phyloP scores from a whole-genome alignment of 2,888 invertebrate species.

The Drosophila mayaguana region DNA sequence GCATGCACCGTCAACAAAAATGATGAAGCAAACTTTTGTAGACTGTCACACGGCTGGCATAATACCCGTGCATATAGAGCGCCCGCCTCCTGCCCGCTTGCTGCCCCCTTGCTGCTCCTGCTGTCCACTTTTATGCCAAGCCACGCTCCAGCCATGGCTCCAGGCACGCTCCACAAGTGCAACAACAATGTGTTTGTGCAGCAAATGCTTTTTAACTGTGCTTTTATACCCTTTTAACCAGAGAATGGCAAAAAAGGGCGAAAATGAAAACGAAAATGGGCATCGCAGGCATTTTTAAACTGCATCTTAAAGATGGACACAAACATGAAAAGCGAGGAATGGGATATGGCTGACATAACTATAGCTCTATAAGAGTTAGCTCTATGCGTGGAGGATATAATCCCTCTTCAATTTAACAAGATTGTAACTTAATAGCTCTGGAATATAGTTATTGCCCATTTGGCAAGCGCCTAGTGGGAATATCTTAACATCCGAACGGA shows the following conservation, averaged over 20 bases:
- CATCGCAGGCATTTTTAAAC: neutral
- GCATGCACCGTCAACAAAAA: conserved; percentile 48
- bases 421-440: neutral
- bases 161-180: neutral
- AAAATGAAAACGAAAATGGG: neutral
- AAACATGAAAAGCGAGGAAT: neutral
- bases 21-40: conserved; percentile 38
- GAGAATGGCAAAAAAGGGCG: neutral
- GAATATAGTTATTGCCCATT: neutral
- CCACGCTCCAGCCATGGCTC: neutral
- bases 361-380: neutral
- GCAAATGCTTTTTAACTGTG: conserved; percentile 15
- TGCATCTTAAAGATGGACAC: neutral
- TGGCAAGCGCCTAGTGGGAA: neutral
- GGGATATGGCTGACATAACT: neutral
- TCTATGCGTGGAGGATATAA: neutral
- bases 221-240: conserved; percentile 18
- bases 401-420: neutral
- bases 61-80: conserved; percentile 8
- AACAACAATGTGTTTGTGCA: conserved; percentile 15
- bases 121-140: conserved; percentile 1
- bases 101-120: neutral
- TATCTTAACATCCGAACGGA: neutral
- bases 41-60: conserved; percentile 11
- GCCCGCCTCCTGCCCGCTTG: neutral